Evolutionary conservation across 2,888 invertebrate genomes (phyloP), one percentile per base, ranked within the genome.

Genomic region (Lypha dubia): DNA sequence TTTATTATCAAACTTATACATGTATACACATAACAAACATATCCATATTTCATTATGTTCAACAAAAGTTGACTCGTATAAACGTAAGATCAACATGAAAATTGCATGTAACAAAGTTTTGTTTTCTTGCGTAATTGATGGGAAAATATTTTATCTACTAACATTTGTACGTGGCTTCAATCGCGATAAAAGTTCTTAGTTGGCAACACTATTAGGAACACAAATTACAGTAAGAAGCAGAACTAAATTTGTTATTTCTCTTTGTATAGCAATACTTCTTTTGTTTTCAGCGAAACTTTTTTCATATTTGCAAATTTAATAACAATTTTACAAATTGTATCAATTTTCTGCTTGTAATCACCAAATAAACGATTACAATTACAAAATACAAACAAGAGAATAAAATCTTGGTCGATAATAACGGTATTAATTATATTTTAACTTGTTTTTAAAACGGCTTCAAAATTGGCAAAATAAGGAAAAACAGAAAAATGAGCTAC

Each of bases 401-500:
- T 46, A 63, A 44, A 63, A 15, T 46, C 63, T 77, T 32, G 38
- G 15, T 2, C 3, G 20, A 22, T 63, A 51, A n/a, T 11, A 65
- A 44, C 22, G 24, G 65, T 56, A 44, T 44, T 77, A 22, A 35
- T 76, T 60, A 44, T 70, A 68, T 76, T 41, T n/a, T 56, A 22
- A 22, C 28, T 63, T 76, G 71, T 83, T 82, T 53, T 53, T 80
- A 60, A 71, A 89, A 91, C 90, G 89, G 90, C 89, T 88, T 90
- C 90, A 90, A 91, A 90, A 90, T 90, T 90, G 91, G 90, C 87
- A 90, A 90, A 87, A 89, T 90, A 90, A 89, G 89, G 87, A 90
- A 90, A 87, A 87, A 88, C 74, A 89, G 88, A 86, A 92, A 90
- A 88, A 92, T 92, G 92, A 92, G 92, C 87, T 92, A 90, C 84